Percentiles rank a stretch among this genome's conserved stretches.
phyloP scores from a whole-genome alignment of 53 echinoderm and acorn worm genomes.

The Holothuria scabra region DNA sequence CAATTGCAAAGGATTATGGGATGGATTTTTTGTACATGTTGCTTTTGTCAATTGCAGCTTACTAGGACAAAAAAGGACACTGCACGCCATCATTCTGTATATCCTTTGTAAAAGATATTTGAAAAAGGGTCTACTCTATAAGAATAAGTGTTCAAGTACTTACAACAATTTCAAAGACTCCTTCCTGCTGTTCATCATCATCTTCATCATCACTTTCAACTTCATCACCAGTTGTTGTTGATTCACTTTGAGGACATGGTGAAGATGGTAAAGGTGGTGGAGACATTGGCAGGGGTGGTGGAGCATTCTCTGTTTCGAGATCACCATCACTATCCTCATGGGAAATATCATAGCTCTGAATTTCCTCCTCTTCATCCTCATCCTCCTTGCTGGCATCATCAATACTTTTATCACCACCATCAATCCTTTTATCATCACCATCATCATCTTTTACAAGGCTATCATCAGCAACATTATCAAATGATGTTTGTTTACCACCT shows the following conservation, averaged over 20 bases:
- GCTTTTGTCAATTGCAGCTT: no score
- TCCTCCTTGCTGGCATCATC: not conserved
- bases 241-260: not conserved
- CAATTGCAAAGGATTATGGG: no score
- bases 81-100: no score
- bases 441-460: not conserved
- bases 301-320: constrained; percentile 24
- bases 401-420: not conserved
- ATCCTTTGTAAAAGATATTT: no score
- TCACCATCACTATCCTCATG: not conserved
- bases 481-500: no score
- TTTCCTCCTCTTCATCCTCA: not conserved
- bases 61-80: no score
- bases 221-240: constrained; percentile 26
- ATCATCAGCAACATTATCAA: not conserved
- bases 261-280: constrained; percentile 53
- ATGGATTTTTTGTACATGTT: no score
- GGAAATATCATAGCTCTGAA: not conserved
- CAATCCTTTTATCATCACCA: not conserved
- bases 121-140: no score
- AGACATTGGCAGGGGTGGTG: constrained; percentile 55
- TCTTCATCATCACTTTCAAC: constrained; percentile 33
- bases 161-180: constrained; percentile 92
- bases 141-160: constrained; percentile 35
- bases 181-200: constrained; percentile 73